Base-by-base conservation (phyloP, 2,888 invertebrate genomes). In the Calameuta idolon region DNA sequence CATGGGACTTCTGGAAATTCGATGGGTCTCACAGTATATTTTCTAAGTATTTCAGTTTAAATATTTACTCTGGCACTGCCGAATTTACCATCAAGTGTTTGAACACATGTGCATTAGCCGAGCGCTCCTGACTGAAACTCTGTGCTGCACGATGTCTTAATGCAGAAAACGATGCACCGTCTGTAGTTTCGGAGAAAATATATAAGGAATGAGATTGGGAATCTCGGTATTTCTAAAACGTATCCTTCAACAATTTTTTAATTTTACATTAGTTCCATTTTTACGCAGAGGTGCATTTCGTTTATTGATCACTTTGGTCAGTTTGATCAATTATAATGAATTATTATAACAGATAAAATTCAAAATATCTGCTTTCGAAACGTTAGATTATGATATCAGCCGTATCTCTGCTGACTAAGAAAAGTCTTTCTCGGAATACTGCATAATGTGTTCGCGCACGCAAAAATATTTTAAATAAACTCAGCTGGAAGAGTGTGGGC, bases 61-160 rank as follows among this genome's bases (percentile, higher is more conserved):
- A 83, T 86, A 86, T 84, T 83, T 84, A 82, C 83, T 82, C 79
- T 81, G 79, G 74, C 80, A 84, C 75, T 79, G 79, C 75, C 79
- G 81, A 77, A 80, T 82, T 82, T 76, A 74, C 79, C 68, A 78
- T 68, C 75, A 77, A 81, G 82, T 83, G 79, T 84, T 83, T 81
- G 73, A 80, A 83, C 83, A 83, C 82, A 79, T 83, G 83, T 79
- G 79, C 77, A 55, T 55, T 23, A 23, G 2, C 9, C 23, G 55
- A 55, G 23, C 9, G 9, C 15, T 55, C 9, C 55, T 23, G 55
- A 55, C 15, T 15, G 9, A 55, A 55, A 55, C 23, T 23, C 2
- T 15, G 55, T 23, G 23, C 23, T 55, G 2, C 23, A 23, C 55
- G 9, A 55, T 23, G 55, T 23, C 23, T 55, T 55, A 23, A 55